Base-by-base conservation (phyloP, 92 coral and sea anemone genomes). In the Porites evermanni region DNA sequence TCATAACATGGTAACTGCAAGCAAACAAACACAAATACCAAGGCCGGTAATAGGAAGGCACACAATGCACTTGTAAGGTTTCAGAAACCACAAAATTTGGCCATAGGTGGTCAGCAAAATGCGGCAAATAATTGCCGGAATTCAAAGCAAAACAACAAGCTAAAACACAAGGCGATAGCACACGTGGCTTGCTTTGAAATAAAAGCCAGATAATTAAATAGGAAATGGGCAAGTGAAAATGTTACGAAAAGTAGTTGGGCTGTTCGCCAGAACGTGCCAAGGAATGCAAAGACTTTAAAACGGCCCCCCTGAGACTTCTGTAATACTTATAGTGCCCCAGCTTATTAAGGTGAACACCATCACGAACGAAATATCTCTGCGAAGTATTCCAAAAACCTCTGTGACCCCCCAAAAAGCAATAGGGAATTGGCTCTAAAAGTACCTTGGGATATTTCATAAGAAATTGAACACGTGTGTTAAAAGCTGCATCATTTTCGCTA, bases 271-370 rank as follows among this genome's bases (percentile, higher is more conserved):
- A 29, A 61, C 32, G 32, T 29, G 32, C 32, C 32, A 2, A 64
- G 10, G 24, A 14, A 65, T 51, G 12, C 21, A 65, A 44, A 29
- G 58, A 24, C 63, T 50, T 61, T 18, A 51, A 26, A 5, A 75
- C 64, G 88, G 88, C 88, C 81, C 88, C 88, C 24, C 81, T 66
- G 16, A 84, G 54, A 61, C 88, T 84, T 61, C 88, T 63, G 59
- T 50, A 53, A 18, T 72, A 74, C 38, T 75, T 84, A 2, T 38
- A 56, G 38, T 75, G 82, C 18, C 82, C 70, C 10, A 11, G 16
- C 26, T n/a, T 32, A 18, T 77, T 85, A 18, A 85, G 72, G 12
- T 67, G 72, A 3, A 67, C 72, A n/a, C 72, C 72, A 67, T 24
- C 72, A 67, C 72, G 50, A 51, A 61, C 78, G 78, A 72, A 38